phyloP scores from a whole-genome alignment of 2,113 vertebrate species.

The Pogona vitticeps region DNA sequence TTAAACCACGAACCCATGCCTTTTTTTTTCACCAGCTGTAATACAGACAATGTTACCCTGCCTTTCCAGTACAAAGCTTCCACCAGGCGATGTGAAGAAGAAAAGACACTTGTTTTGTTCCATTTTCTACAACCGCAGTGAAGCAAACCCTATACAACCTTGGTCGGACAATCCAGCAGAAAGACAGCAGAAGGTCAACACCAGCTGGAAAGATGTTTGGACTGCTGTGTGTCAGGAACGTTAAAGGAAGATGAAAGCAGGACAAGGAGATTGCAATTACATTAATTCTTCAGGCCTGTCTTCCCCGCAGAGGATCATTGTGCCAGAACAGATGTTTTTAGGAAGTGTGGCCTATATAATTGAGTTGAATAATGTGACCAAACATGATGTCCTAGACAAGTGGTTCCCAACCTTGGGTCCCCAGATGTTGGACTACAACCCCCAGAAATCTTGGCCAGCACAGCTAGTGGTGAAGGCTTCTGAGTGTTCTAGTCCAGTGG shows the following conservation, averaged over 20 bases:
- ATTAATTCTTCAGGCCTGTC: neutral
- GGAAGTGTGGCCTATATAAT: neutral
- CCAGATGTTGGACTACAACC: too few relatives aligned
- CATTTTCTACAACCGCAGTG: neutral
- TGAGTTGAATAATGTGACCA: too few relatives aligned
- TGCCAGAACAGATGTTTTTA: neutral
- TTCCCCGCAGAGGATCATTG: neutral
- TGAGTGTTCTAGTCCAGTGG: too few relatives aligned
- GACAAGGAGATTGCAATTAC: neutral
- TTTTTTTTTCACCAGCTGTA: neutral
- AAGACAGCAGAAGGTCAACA: neutral
- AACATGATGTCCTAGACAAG: too few relatives aligned
- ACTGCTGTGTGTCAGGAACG: neutral
- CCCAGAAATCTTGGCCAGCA: too few relatives aligned
- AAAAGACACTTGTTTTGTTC: neutral
- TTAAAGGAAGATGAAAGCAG: neutral
- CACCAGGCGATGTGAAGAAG: neutral
- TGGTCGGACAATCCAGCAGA: neutral
- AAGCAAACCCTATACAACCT: neutral
- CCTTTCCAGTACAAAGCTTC: neutral
- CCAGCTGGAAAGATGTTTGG: neutral
- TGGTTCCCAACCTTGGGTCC: too few relatives aligned
- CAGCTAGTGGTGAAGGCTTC: too few relatives aligned
- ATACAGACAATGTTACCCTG: neutral
- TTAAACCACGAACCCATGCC: neutral